Evolutionary conservation across 23 tunicate genomes (phyloP), one percentile per base, ranked within the genome.

Genomic region (Oikopleura vanhoeffeni): DNA sequence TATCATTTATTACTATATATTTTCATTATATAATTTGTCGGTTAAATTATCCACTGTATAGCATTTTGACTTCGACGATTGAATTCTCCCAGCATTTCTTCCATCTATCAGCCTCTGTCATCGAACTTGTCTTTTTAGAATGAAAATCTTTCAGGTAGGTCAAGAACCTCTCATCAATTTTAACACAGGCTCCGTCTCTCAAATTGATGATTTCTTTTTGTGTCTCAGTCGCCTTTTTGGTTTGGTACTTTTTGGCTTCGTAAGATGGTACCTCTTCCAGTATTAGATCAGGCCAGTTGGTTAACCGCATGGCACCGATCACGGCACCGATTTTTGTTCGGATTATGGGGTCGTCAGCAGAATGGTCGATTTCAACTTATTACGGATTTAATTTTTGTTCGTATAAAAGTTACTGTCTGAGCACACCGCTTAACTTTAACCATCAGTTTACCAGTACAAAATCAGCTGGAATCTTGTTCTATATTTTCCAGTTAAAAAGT

Each of bases 81-180:
- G 79, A 71, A 13, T 3, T 13, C 34, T 71, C 79, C 79, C 79
- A 71, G 79, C 34, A 71, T 32, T 71, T 71, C 38, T 71, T 71
- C 79, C 79, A 71, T 3, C 79, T 18, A 18, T 71, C 79, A 24
- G 79, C 79, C 38, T 71, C 79, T 13, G 35, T 13, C 34, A 71
- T 71, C 4, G 79, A 18, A 3, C 32, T 3, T 2, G 34, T 30
- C 79, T 71, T 71, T 30, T 71, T 33, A 24, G 27, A 2, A 30
- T 71, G 36, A 32, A 71, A 71, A 2, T 71, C 38, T 28, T 28
- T 18, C 35, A 13, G 38, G 32, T 24, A 71, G 34, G 27, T 38
- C 4, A 33, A 13, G 38, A 24, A 71, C 32, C 79, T 33, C 79
- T 71, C 4, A 33, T 71, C 79, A 30, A 71, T 71, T 13, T 38